These are phyloP conservation scores for Pteruthius melanotis DNA, from an alignment of 2,113 vertebrate species.

Conservation along the genomic window DNA sequence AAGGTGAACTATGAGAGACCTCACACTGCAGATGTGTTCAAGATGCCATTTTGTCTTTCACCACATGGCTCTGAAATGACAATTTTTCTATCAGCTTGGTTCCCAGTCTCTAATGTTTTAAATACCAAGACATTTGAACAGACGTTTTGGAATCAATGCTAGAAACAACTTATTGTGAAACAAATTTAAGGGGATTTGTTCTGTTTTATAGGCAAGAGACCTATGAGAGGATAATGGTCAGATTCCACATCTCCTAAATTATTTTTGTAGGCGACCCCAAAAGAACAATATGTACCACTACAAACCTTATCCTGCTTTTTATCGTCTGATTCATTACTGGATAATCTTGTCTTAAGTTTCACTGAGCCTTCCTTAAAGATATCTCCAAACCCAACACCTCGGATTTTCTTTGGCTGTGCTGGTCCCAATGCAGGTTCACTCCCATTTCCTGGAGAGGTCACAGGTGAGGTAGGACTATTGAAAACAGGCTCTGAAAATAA, in stretches of 20 bases:
- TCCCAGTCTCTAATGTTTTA: neutral
- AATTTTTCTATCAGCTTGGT: neutral
- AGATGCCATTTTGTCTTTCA: neutral
- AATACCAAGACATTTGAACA: neutral
- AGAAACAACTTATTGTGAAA: neutral
- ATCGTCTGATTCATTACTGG: slow-evolving; percentile 82
- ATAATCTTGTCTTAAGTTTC: slow-evolving; percentile 83
- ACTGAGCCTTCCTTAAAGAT: slow-evolving; percentile 94
- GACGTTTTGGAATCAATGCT: neutral
- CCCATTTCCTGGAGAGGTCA: slow-evolving; percentile 69
- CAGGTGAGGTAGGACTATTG: slow-evolving; percentile 75
- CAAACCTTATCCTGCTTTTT: slow-evolving; percentile 85
- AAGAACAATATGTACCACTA: neutral
- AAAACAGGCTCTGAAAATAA: slow-evolving; percentile 66
- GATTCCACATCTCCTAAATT: neutral
- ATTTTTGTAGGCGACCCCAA: neutral
- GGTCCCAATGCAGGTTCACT: slow-evolving; percentile 68
- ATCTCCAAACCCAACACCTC: slow-evolving; percentile 93
- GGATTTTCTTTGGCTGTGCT: slow-evolving; percentile 91
- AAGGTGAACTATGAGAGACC: neutral
- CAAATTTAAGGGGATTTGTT: neutral
- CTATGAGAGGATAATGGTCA: neutral
- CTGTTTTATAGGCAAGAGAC: neutral
- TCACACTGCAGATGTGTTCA: neutral
- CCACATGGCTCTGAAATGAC: neutral